Base-by-base conservation (phyloP, 2,888 invertebrate species). In the Chirona hameri region DNA sequence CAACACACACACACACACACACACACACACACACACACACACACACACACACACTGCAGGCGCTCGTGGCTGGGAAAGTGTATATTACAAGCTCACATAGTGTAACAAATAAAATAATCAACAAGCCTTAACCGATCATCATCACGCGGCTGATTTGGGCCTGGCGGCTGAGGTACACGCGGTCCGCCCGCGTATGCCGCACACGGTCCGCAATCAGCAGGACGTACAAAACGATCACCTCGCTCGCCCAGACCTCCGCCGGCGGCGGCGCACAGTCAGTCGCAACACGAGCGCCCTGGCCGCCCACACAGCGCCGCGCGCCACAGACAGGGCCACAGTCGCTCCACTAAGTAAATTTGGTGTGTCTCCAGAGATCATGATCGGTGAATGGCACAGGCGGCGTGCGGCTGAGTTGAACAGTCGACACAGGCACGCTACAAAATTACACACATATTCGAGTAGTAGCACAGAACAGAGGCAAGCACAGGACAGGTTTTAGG, bases 31-130 rank as follows among this genome's bases (percentile, higher is more conserved):
- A n/a, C n/a, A n/a, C n/a, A n/a, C n/a, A n/a, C n/a, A n/a, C n/a
- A n/a, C n/a, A n/a, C n/a, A n/a, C n/a, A n/a, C n/a, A n/a, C n/a
- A n/a, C n/a, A n/a, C n/a, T n/a, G n/a, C n/a, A n/a, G n/a, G n/a
- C 0, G 29, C 29, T 27, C 7, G 31, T 72, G 76, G 76, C 46
- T 76, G 76, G 76, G 76, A 46, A 76, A 76, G 76, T 76, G 76
- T 76, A 46, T 76, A 76, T 76, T 76, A 76, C 76, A 76, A 76
- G 76, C 76, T 46, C 76, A 76, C 39, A 76, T 76, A 76, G 76
- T 76, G 76, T 76, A 76, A 76, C 76, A 76, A 76, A 46, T 76
- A 76, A 76, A 76, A 76, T 76, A 76, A 76, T 76, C 76, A 76
- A 76, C 76, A 76, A 76, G 76, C 76, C 39, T 46, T 76, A 76